These are phyloP conservation scores for Eremobia ochroleuca DNA, from an alignment of 2,888 invertebrate species.

Conservation along the genomic window DNA sequence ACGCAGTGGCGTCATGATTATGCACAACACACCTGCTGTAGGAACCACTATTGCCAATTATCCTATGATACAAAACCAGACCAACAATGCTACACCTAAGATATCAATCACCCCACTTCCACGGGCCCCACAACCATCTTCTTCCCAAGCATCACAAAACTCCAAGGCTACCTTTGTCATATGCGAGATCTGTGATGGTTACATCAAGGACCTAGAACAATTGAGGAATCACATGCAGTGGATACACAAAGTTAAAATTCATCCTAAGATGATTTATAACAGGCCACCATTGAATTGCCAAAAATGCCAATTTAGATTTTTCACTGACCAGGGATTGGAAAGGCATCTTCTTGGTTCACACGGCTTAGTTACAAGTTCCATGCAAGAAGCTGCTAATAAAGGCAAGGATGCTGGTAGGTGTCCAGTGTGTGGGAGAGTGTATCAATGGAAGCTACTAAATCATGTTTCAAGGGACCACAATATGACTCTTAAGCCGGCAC, in stretches of 20 bases:
- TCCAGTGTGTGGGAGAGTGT: slow-evolving; percentile 98
- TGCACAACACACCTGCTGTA: slow-evolving; percentile 90
- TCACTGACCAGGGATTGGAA: slow-evolving; percentile 98
- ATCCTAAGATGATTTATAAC: slow-evolving; percentile 99
- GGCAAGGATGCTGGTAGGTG: slow-evolving; percentile 98
- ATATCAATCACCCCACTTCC: slow-evolving; percentile 98
- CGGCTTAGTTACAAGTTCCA: slow-evolving; percentile 98
- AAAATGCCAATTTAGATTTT: slow-evolving; percentile 98
- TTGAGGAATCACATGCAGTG: slow-evolving; percentile 99
- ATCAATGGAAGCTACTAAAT: slow-evolving; percentile 95
- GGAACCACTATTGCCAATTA: slow-evolving; percentile 87
- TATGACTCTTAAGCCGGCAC: slow-evolving; percentile 98
- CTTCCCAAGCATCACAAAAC: slow-evolving; percentile 82
- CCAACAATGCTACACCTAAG: slow-evolving; percentile 94
- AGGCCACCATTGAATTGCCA: slow-evolving; percentile 98
- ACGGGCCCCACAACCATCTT: slow-evolving; percentile 91
- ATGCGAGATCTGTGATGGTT: slow-evolving; percentile 99
- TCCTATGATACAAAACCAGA: slow-evolving; percentile 84
- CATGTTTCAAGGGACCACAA: slow-evolving; percentile 98
- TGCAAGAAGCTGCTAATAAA: slow-evolving; percentile 98
- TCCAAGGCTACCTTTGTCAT: slow-evolving; percentile 97
- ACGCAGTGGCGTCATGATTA: slow-evolving; percentile 93
- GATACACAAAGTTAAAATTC: slow-evolving; percentile 99
- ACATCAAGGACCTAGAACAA: slow-evolving; percentile 98
- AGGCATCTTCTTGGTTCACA: slow-evolving; percentile 98